Percentiles rank a stretch among this genome's conserved stretches.
These are phyloP conservation scores for Pelobates fuscus DNA, from an alignment of 2,113 vertebrate species.

Conservation along the genomic window DNA sequence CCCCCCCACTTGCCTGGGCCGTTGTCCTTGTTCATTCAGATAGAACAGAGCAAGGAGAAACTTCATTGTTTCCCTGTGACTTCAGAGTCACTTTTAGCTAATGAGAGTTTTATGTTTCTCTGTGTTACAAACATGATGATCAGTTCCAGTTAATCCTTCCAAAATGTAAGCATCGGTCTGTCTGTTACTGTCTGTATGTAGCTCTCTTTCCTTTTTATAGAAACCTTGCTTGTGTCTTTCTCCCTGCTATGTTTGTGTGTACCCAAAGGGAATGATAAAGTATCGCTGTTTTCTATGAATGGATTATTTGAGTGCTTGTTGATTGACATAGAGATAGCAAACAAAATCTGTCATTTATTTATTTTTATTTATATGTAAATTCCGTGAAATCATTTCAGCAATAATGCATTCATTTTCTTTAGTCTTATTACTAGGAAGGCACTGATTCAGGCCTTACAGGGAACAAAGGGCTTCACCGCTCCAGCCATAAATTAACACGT, in stretches of 20 bases:
- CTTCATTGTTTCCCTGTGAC: constrained; percentile 4
- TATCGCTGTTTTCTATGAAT: not conserved
- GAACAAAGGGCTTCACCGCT: constrained; percentile 30
- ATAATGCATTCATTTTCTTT: constrained; percentile 19
- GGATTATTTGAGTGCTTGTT: not conserved
- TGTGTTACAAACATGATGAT: too few relatives aligned
- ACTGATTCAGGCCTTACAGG: constrained; percentile 35
- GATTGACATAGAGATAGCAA: not conserved
- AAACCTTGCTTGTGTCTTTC: not conserved
- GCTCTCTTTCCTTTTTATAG: not conserved
- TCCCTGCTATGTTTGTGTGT: not conserved
- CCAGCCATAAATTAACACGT: constrained; percentile 53
- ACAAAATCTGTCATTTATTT: not conserved
- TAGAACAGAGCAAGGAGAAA: not conserved
- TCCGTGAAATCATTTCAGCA: not conserved
- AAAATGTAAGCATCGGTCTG: not conserved
- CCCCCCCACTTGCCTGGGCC: not conserved
- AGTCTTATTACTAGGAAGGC: not conserved
- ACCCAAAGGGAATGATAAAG: not conserved
- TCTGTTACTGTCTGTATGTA: not conserved
- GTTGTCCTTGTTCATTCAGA: constrained; percentile 1
- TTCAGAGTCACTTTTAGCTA: constrained; percentile 1
- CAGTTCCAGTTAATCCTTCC: too few relatives aligned
- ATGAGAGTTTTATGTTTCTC: constrained; percentile 24
- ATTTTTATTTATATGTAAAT: constrained; percentile 20